These are phyloP conservation scores for Vanessa cardui DNA, from an alignment of 2,888 invertebrate species.

Conservation along the genomic window DNA sequence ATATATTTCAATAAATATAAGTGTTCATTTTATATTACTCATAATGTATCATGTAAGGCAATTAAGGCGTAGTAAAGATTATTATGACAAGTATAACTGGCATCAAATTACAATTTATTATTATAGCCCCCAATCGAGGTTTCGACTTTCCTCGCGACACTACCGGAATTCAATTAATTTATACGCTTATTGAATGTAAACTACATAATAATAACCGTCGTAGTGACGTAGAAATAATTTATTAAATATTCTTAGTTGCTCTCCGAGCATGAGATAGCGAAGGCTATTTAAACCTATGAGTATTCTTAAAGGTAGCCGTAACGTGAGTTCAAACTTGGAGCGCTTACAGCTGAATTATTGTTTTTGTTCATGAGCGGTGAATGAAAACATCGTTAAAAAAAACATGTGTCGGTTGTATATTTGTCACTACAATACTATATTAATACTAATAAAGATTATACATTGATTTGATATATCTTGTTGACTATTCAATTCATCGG, in stretches of 20 bases:
- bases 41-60: conserved; percentile 17
- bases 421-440: too few species aligned
- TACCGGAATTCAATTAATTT: conserved; percentile 27
- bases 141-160: conserved; percentile 25
- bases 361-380: too few species aligned
- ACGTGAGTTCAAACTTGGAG: too few species aligned
- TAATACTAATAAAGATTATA: too few species aligned
- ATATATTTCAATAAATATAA: conserved; percentile 2
- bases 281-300: too few species aligned
- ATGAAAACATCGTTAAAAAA: too few species aligned
- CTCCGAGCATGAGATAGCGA: too few species aligned
- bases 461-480: too few species aligned
- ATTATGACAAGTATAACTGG: conserved; percentile 37
- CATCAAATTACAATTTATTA: conserved; percentile 44
- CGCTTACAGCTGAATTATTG: too few species aligned
- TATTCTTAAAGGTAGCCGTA: too few species aligned
- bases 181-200: conserved; percentile 6
- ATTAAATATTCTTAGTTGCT: neutral
- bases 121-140: conserved; percentile 36
- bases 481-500: too few species aligned
- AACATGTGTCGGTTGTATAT: too few species aligned
- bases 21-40: conserved; percentile 15
- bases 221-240: neutral
- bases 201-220: neutral
- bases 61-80: conserved; percentile 29